These are phyloP conservation scores for Sinodicranocentrus sp. DNA, from an alignment of 2,888 invertebrate species.

Conservation along the genomic window DNA sequence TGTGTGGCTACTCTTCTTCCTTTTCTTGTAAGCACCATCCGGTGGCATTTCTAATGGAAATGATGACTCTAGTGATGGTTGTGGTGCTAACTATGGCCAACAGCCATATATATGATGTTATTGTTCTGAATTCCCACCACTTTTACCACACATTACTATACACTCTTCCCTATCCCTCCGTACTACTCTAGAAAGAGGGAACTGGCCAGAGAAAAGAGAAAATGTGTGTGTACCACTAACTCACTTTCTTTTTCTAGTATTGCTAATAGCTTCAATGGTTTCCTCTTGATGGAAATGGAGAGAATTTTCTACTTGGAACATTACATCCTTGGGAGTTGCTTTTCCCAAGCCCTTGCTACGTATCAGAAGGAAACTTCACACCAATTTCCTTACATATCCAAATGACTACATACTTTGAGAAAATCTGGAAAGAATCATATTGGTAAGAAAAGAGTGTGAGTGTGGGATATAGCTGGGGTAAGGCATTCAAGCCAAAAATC, in stretches of 20 bases:
- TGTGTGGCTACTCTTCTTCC: slow-evolving; percentile 14
- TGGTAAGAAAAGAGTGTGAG: not conserved
- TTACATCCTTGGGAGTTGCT: too few species aligned
- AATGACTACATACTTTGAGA: not conserved
- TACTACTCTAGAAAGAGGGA: too few species aligned
- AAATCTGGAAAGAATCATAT: not conserved
- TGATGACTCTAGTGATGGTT: slow-evolving; percentile 18
- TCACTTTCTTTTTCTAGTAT: slow-evolving; percentile 29
- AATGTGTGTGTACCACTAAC: slow-evolving; percentile 53
- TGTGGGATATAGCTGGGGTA: not conserved
- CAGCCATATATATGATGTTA: slow-evolving; percentile 28
- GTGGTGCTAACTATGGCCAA: slow-evolving; percentile 33
- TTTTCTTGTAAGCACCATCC: slow-evolving; percentile 21
- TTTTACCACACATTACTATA: slow-evolving; percentile 9
- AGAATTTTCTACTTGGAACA: not conserved
- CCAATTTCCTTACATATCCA: not conserved
- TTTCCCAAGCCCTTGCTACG: not conserved
- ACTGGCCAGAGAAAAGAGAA: too few species aligned
- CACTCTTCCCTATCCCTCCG: slow-evolving; percentile 8
- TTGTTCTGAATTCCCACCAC: not conserved
- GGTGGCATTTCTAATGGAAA: slow-evolving; percentile 52
- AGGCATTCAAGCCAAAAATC: slow-evolving; percentile 47
- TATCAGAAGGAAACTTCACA: not conserved
- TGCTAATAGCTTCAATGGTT: slow-evolving; percentile 20
- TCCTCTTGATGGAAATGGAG: not conserved